phyloP scores from a whole-genome alignment of 1,140 invertebrate species.

The Batillaria attramentaria region DNA sequence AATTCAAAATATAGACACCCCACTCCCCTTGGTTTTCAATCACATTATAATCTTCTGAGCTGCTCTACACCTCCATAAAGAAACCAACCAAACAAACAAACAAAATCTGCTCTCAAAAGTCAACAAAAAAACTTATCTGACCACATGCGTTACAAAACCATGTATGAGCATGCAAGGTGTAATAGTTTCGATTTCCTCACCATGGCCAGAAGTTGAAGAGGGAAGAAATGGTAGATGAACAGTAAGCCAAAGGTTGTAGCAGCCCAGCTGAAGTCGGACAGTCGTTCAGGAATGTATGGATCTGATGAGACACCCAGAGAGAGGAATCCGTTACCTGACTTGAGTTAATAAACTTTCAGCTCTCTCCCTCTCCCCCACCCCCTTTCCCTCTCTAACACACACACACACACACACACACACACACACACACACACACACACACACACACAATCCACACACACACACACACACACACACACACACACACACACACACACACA shows the following conservation, averaged over 20 bases:
- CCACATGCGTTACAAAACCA: too few relatives aligned
- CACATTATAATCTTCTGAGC: too few relatives aligned
- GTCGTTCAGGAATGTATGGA: constrained; percentile 87
- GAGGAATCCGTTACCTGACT: not conserved
- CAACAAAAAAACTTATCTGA: too few relatives aligned
- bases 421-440: not conserved
- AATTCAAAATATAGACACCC: too few relatives aligned
- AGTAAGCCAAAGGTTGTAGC: constrained; percentile 86
- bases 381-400: too few relatives aligned
- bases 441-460: not conserved
- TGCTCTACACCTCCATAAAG: too few relatives aligned
- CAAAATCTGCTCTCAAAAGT: too few relatives aligned
- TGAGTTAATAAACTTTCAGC: not conserved
- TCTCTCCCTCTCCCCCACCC: too few relatives aligned
- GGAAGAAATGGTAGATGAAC: constrained; percentile 88
- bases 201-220: constrained; percentile 86
- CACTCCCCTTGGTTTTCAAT: too few relatives aligned
- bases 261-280: constrained; percentile 88
- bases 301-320: constrained; percentile 74
- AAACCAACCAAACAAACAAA: too few relatives aligned
- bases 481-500: not conserved
- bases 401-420: constrained; percentile 10
- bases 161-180: too few relatives aligned
- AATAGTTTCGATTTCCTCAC: too few relatives aligned
- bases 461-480: constrained; percentile 14